Conservation (phyloP, 2,113 vertebrate genomes). For the Gymnogyps californianus region DNA sequence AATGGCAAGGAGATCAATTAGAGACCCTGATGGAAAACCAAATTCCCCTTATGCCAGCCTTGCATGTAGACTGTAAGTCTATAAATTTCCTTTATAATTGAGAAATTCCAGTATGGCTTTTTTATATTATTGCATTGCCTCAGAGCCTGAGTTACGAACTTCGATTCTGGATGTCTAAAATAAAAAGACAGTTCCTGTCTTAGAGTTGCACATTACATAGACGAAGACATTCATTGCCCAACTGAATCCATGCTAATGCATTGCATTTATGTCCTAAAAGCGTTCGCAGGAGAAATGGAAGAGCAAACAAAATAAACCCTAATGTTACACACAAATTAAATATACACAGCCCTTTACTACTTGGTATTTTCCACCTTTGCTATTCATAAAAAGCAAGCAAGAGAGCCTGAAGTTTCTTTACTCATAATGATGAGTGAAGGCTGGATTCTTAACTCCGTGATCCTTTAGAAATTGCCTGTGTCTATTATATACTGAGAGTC, state of each 20-base stretch:
- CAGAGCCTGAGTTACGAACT: neutral
- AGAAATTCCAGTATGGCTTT: neutral
- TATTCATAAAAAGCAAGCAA: neutral
- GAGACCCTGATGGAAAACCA: neutral
- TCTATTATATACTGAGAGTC: neutral
- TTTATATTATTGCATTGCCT: neutral
- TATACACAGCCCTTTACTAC: neutral
- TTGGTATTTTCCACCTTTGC: neutral
- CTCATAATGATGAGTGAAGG: neutral
- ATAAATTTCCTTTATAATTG: neutral
- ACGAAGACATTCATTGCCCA: neutral
- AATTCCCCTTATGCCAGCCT: neutral
- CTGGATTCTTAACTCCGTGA: neutral
- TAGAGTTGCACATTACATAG: neutral
- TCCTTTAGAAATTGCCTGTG: neutral
- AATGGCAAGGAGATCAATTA: neutral
- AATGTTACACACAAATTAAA: neutral
- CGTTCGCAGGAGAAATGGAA: neutral
- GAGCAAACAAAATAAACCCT: slow-evolving; percentile 25
- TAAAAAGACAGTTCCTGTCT: neutral
- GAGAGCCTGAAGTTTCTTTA: neutral
- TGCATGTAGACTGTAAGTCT: neutral
- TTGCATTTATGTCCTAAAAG: slow-evolving; percentile 15
- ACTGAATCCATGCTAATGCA: neutral
- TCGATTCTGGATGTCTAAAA: neutral